Base-by-base conservation (phyloP, 2,888 invertebrate genomes). In the Agrotis segetum region DNA sequence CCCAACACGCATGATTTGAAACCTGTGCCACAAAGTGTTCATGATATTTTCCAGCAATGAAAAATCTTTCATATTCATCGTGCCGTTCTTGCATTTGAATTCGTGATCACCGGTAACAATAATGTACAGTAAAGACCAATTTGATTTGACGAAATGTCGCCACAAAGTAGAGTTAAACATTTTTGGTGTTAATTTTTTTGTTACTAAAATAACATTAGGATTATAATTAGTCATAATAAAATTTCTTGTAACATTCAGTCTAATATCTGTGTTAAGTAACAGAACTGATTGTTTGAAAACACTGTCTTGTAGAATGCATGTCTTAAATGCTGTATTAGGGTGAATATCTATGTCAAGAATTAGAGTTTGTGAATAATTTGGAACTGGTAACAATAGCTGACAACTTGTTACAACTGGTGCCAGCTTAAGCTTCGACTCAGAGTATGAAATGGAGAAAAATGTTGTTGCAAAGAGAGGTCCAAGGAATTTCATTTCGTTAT, bases 21-120 rank as follows among this genome's bases (percentile, higher is more conserved):
- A 86, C 64, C 59, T 82, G 40, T 88, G 88, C 93, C 93, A 93
- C n/a, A 92, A 44, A 14, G 74, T 66, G 61, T 92, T 92, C 49
- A 92, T 81, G 70, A 88, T 88, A 17, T 50, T 65, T 58, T 92
- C 84, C 13, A 89, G 77, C 3, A 71, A 52, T 14, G 47, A 46
- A 47, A 84, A 79, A 19, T 82, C 81, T 5, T 79, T 65, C 63
- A 63, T 21, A 50, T 67, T 72, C 52, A 92, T 85, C 6, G 55
- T 73, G 17, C 88, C 88, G 59, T 89, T 72, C 3, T 79, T 71
- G 79, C 92, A 92, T 63, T 63, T 74, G 52, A 81, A 88, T 21
- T 59, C 61, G 24, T 40, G 67, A 9, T 86, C 71, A 52, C 73
- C 82, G 47, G 88, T 88, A 14, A 89, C 71, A 6, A 90, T 71